A percentile compares a stretch with the other conserved stretches of the same genome.
Conservation (phyloP, 1,140 invertebrate species). For the Drosophila seguyi region DNA sequence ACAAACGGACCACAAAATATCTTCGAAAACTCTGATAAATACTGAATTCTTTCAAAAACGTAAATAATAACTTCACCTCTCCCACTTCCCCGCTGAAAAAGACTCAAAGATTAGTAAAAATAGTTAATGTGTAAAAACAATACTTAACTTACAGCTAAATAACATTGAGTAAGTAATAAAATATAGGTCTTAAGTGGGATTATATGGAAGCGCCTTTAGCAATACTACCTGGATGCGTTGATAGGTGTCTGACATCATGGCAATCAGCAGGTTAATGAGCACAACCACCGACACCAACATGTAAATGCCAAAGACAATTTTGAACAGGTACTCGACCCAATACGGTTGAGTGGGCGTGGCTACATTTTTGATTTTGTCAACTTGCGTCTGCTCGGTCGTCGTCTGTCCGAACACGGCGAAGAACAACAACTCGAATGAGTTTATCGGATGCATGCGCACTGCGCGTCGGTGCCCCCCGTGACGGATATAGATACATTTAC, state of each 20-base stretch:
- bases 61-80: constrained; percentile 6
- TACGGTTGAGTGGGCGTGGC: constrained; percentile 87
- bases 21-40: neutral
- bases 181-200: constrained; percentile 12
- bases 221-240: constrained; percentile 96
- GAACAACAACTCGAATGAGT: constrained; percentile 98
- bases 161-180: constrained; percentile 13
- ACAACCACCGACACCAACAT: constrained; percentile 99
- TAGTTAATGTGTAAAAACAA: neutral
- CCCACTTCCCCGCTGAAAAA: constrained; percentile 58
- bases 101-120: constrained; percentile 51
- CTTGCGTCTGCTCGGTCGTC: constrained; percentile 92
- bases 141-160: constrained; percentile 61
- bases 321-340: constrained; percentile 93
- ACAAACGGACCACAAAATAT: neutral
- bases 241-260: constrained; percentile 99
- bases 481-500: constrained; percentile 25
- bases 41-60: neutral
- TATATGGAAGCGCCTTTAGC: constrained; percentile 66
- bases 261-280: constrained; percentile 99
- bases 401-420: constrained; percentile 99
- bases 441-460: constrained; percentile 94
- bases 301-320: constrained; percentile 95
- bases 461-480: constrained; percentile 87
- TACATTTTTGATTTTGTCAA: constrained; percentile 85